Evolutionary conservation across 2,888 invertebrate species (phyloP).

Genomic region (Oxystoma pomonae): DNA sequence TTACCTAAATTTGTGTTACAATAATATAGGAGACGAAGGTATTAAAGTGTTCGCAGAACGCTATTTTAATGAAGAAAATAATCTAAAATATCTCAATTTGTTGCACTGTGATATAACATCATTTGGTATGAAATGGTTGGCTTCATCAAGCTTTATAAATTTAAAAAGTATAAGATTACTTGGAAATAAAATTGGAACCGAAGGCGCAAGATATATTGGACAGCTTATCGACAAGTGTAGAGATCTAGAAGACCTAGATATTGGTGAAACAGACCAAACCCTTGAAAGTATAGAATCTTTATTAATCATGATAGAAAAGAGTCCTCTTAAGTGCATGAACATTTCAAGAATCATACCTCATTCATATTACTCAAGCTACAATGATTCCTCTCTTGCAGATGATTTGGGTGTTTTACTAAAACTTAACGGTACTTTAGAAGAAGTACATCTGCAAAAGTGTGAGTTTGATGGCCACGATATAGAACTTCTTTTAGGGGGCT

Average conservation of each 20-base stretch:
- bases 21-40: constrained; percentile 53
- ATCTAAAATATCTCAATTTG: constrained; percentile 53
- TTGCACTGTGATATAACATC: constrained; percentile 55
- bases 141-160: constrained; percentile 39
- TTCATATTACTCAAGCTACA: constrained; percentile 29
- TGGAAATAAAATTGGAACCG: constrained; percentile 56
- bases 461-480: constrained; percentile 58
- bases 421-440: constrained; percentile 47
- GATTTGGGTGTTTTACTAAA: constrained; percentile 44
- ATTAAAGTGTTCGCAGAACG: constrained; percentile 48
- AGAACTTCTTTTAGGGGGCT: constrained; percentile 53
- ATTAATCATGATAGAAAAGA: constrained; percentile 46
- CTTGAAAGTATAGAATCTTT: constrained; percentile 54
- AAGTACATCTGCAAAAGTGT: constrained; percentile 58
- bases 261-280: constrained; percentile 57
- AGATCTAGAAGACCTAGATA: constrained; percentile 51
- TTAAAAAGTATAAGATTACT: constrained; percentile 52
- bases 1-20: constrained; percentile 54
- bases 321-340: constrained; percentile 44
- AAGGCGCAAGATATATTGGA: constrained; percentile 54
- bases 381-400: constrained; percentile 48
- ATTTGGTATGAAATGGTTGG: constrained; percentile 38
- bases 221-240: constrained; percentile 49
- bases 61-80: constrained; percentile 48
- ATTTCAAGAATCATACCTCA: constrained; percentile 45